phyloP scores from a whole-genome alignment of 2,888 invertebrate genomes.

The Periphyllus acericola region DNA sequence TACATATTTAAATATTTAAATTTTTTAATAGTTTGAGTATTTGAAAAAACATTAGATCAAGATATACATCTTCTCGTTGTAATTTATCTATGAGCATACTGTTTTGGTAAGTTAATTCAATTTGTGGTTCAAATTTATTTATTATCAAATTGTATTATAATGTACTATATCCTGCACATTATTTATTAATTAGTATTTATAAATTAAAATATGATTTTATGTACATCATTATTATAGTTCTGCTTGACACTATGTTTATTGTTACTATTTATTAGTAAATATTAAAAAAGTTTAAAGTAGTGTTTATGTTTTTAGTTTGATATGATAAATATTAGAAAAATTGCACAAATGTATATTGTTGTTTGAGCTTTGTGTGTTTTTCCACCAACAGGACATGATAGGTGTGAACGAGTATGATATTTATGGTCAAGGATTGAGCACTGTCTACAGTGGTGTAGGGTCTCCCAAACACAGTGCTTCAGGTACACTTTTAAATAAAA shows the following conservation, averaged over 20 bases:
- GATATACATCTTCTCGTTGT: background rate
- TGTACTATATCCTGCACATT: conserved; percentile 22
- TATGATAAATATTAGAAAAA: conserved; percentile 26
- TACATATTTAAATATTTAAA: conserved; percentile 67
- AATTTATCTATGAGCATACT: conserved; percentile 12
- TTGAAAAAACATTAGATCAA: conserved; percentile 7
- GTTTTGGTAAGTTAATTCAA: conserved; percentile 44
- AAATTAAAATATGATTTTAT: background rate
- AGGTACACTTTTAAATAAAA: conserved; percentile 51
- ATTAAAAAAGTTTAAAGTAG: conserved; percentile 24
- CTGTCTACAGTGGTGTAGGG: conserved; percentile 61
- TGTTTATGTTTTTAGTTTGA: conserved; percentile 29
- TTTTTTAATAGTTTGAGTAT: conserved; percentile 20
- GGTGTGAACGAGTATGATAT: conserved; percentile 59
- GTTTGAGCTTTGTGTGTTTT: conserved; percentile 58
- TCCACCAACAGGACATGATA: conserved; percentile 58
- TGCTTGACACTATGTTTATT: conserved; percentile 9
- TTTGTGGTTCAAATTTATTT: background rate
- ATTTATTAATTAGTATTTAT: background rate
- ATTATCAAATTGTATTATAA: conserved; percentile 8
- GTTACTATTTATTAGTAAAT: background rate
- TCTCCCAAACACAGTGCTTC: conserved; percentile 61
- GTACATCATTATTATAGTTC: background rate
- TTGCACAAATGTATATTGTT: conserved; percentile 51
- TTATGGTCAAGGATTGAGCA: conserved; percentile 61